These are phyloP conservation scores for Trichopoda pennipes DNA, from an alignment of 2,888 invertebrate genomes.

Conservation along the genomic window DNA sequence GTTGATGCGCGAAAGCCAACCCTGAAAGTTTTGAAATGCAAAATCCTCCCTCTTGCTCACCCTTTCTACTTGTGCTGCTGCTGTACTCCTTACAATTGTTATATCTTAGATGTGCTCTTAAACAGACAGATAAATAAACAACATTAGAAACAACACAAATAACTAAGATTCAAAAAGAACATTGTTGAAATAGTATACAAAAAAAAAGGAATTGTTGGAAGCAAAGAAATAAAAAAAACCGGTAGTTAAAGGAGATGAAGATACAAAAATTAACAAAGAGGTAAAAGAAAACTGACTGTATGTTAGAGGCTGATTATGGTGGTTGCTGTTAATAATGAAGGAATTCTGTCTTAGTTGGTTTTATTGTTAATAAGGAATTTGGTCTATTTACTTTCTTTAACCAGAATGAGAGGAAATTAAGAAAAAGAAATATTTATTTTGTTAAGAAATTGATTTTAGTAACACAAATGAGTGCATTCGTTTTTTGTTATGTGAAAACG, in stretches of 20 bases:
- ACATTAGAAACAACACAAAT: conserved; percentile 23
- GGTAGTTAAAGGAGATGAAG: conserved; percentile 39
- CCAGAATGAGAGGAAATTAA: not conserved
- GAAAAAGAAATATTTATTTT: no score
- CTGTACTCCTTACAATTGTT: not conserved
- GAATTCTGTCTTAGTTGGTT: not conserved
- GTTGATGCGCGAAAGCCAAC: conserved; percentile 37
- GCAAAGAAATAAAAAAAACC: conserved; percentile 49
- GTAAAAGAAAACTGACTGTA: conserved; percentile 5
- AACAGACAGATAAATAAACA: conserved; percentile 27
- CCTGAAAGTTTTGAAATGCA: conserved; percentile 42
- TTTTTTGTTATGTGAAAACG: no score
- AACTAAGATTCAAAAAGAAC: conserved; percentile 17
- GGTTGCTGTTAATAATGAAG: no score
- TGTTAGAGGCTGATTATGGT: not conserved
- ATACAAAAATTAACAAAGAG: conserved; percentile 27
- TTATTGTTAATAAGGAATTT: conserved; percentile 38
- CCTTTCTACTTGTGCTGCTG: not conserved
- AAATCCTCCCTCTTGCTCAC: conserved; percentile 29
- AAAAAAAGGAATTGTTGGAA: not conserved
- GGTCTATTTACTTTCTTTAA: conserved; percentile 2
- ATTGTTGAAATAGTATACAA: not conserved
- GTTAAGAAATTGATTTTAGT: no score
- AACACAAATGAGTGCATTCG: no score
- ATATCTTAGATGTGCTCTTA: conserved; percentile 18